Conservation (phyloP, 2,113 vertebrate genomes). For the Connochaetes taurinus region DNA sequence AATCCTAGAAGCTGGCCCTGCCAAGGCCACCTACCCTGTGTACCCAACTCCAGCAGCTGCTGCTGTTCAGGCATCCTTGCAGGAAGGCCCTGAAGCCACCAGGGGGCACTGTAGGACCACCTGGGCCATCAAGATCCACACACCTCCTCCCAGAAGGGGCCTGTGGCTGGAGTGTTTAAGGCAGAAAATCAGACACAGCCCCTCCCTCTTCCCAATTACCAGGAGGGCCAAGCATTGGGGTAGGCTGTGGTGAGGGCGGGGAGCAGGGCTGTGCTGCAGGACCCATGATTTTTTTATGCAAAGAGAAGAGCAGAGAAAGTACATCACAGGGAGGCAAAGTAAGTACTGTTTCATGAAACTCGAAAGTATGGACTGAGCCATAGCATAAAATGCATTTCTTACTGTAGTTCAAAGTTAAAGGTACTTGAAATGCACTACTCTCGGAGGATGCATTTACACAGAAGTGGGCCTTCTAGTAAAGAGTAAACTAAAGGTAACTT, state of each 20-base stretch:
- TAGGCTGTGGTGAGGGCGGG: fast-evolving
- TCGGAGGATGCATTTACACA: not conserved
- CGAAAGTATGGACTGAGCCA: not conserved
- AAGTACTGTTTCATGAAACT: not conserved
- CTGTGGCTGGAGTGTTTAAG: not conserved
- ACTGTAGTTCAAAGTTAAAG: not conserved
- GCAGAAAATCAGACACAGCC: not conserved
- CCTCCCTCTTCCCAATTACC: not conserved
- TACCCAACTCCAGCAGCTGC: fast-evolving
- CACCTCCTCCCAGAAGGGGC: not conserved
- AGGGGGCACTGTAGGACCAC: constrained; percentile 20
- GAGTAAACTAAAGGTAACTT: not conserved
- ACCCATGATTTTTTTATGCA: not conserved
- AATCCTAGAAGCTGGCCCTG: not conserved
- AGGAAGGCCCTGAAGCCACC: not conserved
- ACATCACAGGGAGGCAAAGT: not conserved
- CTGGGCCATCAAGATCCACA: not conserved
- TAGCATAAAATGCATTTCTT: not conserved
- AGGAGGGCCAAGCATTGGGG: not conserved
- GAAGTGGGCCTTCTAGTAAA: not conserved
- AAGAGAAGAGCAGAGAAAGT: not conserved
- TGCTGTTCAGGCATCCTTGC: not conserved
- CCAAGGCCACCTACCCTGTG: not conserved
- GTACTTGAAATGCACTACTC: not conserved
- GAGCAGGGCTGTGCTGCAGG: fast-evolving